A percentile compares a stretch with the other conserved stretches of the same genome.
phyloP scores from a whole-genome alignment of 30 jellyfish, hydroid and myxozoan genomes.

The Aurelia aurita complex sp. Pacific region DNA sequence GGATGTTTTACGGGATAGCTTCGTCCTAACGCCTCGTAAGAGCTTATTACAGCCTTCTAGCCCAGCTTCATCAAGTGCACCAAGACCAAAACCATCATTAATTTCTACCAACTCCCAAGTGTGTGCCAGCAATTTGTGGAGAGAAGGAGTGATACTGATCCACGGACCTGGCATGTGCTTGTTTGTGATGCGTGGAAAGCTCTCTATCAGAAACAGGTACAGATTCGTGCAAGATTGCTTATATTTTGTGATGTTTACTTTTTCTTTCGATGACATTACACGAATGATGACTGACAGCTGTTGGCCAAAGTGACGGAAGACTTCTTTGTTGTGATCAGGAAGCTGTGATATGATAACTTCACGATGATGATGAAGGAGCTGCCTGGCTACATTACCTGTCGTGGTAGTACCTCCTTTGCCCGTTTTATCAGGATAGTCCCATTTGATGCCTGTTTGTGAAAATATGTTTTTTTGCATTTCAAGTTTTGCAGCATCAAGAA shows the following conservation, averaged over 20 bases:
- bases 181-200: conserved; percentile 17
- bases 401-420: conserved; percentile 62
- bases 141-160: conserved; percentile 35
- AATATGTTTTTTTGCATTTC: conserved; percentile 16
- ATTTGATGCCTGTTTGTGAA: not conserved
- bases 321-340: conserved; percentile 7
- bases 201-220: conserved; percentile 12
- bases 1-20: conserved; percentile 25
- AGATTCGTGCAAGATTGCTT: conserved; percentile 11
- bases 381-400: conserved; percentile 27
- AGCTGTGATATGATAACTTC: not conserved
- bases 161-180: not conserved
- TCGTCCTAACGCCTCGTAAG: conserved; percentile 13
- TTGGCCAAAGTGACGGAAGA: conserved; percentile 11
- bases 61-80: conserved; percentile 20
- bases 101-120: conserved; percentile 41
- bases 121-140: conserved; percentile 20
- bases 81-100: not conserved
- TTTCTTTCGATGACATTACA: conserved; percentile 31
- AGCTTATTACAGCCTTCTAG: conserved; percentile 34
- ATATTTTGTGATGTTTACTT: not conserved
- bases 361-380: conserved; percentile 17
- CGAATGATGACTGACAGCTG: conserved; percentile 36
- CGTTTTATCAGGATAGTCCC: conserved; percentile 50
- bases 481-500: not conserved